These are phyloP conservation scores for Phoeniculus purpureus DNA, from an alignment of 2,797 vertebrate genomes.

Conservation along the genomic window DNA sequence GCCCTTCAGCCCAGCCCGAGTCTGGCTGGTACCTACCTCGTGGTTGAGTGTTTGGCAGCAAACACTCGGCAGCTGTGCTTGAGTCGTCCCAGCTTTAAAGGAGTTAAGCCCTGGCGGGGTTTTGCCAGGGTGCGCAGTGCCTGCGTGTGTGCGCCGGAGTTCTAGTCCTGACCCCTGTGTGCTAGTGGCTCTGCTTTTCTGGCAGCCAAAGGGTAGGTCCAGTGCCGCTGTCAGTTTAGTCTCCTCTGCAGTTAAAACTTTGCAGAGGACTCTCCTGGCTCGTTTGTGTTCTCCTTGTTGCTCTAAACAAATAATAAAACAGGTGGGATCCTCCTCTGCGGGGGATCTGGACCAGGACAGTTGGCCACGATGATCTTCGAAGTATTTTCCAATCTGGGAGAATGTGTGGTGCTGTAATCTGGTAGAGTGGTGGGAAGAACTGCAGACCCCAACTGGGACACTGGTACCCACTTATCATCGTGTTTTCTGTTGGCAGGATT, in stretches of 20 bases:
- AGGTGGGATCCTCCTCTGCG: neutral
- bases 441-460: no score
- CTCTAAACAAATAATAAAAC: neutral
- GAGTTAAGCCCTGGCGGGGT: neutral
- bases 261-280: neutral
- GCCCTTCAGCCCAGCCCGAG: neutral
- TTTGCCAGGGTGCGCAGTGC: neutral
- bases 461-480: neutral
- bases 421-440: neutral
- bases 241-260: neutral
- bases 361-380: no score
- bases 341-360: neutral
- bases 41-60: neutral
- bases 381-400: no score
- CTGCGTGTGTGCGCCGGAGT: neutral
- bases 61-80: neutral
- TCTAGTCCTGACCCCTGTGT: neutral
- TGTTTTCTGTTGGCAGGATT: slow-evolving; percentile 46
- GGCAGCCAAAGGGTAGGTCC: neutral
- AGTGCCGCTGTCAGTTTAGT: neutral
- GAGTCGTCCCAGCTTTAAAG: neutral
- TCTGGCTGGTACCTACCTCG: neutral
- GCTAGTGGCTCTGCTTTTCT: neutral
- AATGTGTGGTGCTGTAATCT: neutral
- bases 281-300: neutral